These are phyloP conservation scores for Alca torda DNA, from an alignment of 2,797 vertebrate species.

Conservation along the genomic window DNA sequence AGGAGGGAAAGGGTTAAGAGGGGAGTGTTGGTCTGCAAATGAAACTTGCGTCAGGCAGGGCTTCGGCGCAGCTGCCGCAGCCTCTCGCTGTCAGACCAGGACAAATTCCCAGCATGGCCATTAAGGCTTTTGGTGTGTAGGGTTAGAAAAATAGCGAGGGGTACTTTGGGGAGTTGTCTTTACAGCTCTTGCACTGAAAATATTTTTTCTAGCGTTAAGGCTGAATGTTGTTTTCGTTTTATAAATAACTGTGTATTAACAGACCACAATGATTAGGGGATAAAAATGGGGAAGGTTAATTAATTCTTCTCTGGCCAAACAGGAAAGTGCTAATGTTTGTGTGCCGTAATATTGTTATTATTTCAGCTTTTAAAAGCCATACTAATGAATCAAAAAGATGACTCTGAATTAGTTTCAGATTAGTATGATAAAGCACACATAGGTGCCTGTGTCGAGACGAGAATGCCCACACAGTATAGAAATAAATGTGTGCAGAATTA, in stretches of 20 bases:
- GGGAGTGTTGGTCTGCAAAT: slow-evolving; percentile 47
- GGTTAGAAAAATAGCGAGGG: slow-evolving; percentile 71
- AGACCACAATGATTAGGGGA: slow-evolving; percentile 44
- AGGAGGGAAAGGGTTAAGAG: slow-evolving; percentile 65
- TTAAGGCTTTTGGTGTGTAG: slow-evolving; percentile 63
- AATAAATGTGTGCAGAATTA: neutral
- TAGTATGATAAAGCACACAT: neutral
- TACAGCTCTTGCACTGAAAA: slow-evolving; percentile 58
- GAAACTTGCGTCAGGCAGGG: slow-evolving; percentile 40
- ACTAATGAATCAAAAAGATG: slow-evolving; percentile 22
- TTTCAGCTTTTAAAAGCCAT: slow-evolving; percentile 16
- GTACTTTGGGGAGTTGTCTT: slow-evolving; percentile 54
- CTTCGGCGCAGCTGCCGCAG: slow-evolving; percentile 50
- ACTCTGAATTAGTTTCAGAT: slow-evolving; percentile 25
- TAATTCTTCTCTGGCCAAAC: slow-evolving; percentile 54
- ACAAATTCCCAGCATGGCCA: slow-evolving; percentile 67
- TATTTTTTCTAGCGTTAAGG: slow-evolving; percentile 34
- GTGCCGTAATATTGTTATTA: slow-evolving; percentile 7
- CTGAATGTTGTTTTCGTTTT: slow-evolving; percentile 46
- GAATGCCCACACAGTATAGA: neutral
- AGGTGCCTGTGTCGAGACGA: neutral
- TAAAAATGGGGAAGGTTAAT: slow-evolving; percentile 38
- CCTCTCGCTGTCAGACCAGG: slow-evolving; percentile 58
- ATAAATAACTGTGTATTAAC: slow-evolving; percentile 47
- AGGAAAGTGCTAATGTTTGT: slow-evolving; percentile 36